Base-by-base conservation (phyloP, 2,113 vertebrate genomes). In the Gnathonemus longibarbis region DNA sequence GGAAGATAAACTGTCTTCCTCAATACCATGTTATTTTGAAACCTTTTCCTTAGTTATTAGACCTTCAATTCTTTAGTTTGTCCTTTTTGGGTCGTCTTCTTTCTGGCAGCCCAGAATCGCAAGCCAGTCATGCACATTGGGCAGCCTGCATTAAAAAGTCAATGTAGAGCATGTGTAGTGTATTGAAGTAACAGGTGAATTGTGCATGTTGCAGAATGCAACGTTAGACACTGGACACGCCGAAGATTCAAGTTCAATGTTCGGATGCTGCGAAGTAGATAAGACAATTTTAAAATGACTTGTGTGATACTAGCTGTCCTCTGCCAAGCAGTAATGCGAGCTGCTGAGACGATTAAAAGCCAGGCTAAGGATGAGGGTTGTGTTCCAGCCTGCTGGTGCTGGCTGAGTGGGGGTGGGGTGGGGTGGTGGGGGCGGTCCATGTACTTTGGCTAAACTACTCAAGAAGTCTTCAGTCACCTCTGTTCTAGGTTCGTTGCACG, bases 231-330 rank as follows among this genome's bases (percentile, higher is more conserved):
- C 74, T 39, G 70, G 70, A 80, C 74, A 77, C 1, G 5, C 31
- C 1, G 5, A 42, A 42, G 74, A 80, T 35, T 39, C 74, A 80
- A 80, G 74, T 17, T 80, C 31, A 80, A 1, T 80, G 35, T 80
- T 80, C 31, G 42, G 74, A n/a, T 17, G 3, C 8, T 2, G 7
- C 70, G 39, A 46, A 56, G n/a, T 27, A 49, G 74, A 50, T 39
- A 56, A 88, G 87, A 27, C 42, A 49, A 87, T 35, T 80, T 80
- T 74, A 27, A 89, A 88, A 70, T 89, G 48, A 39, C 52, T 42
- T 46, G 42, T 62, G 56, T 48, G 49, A 56, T 56, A 58, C 84
- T 56, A 27, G 49, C 42, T 7, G 66, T 50, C 56, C 62, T 66
- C 27, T n/a, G 45, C 31, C 45, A 70, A 70, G 42, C 39, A 62